Percentiles rank a stretch among this genome's conserved stretches.
Conservation (phyloP, 2,113 vertebrate genomes). For the Epinephelus fuscoguttatus region DNA sequence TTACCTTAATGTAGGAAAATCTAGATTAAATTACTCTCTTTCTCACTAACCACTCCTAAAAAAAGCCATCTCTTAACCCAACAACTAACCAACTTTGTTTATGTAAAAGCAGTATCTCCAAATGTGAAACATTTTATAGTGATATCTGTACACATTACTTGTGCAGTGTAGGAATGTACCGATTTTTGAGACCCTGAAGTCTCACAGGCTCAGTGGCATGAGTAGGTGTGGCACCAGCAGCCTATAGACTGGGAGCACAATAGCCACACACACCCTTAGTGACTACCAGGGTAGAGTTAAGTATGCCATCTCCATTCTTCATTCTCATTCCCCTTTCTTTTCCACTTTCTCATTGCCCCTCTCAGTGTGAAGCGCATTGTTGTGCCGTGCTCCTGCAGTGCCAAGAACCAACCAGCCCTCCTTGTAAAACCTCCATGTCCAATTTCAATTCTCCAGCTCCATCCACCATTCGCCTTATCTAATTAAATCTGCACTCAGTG, state of each 20-base stretch:
- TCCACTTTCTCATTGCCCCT: slow-evolving; percentile 74
- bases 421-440: slow-evolving; percentile 79
- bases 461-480: slow-evolving; percentile 81
- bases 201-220: slow-evolving; percentile 28
- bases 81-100: not conserved
- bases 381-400: slow-evolving; percentile 61
- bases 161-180: not conserved
- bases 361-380: slow-evolving; percentile 75
- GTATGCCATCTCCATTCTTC: slow-evolving; percentile 74
- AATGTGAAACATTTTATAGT: not conserved
- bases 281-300: slow-evolving; percentile 70
- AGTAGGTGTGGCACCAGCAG: slow-evolving; percentile 48
- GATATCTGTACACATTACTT: not conserved
- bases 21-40: not conserved
- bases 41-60: not conserved
- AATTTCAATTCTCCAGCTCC: slow-evolving; percentile 82
- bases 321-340: slow-evolving; percentile 51
- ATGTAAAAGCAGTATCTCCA: not conserved
- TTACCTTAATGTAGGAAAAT: not conserved
- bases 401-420: slow-evolving; percentile 66
- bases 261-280: slow-evolving; percentile 46
- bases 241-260: slow-evolving; percentile 37
- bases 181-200: not conserved
- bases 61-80: not conserved
- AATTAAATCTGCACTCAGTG: slow-evolving; percentile 85